Evolutionary conservation across 2,797 vertebrate species (phyloP).

Genomic region (Ambastaia sidthimunki): DNA sequence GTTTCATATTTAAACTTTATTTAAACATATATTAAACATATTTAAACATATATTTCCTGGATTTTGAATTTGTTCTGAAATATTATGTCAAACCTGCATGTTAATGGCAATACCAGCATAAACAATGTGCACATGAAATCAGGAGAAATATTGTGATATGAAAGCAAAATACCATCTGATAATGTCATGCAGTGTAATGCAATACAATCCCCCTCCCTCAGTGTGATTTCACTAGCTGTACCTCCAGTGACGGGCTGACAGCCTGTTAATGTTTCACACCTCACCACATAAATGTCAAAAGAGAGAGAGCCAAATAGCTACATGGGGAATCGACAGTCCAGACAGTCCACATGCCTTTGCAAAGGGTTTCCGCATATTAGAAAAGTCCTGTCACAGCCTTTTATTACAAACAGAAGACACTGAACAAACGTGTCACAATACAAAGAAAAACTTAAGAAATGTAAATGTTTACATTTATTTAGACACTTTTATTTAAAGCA

Average conservation of each 20-base stretch:
- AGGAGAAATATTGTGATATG: not conserved
- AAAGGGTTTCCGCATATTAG: slow-evolving; percentile 12
- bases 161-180: slow-evolving; percentile 13
- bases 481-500: too few species aligned
- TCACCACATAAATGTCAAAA: slow-evolving; percentile 54
- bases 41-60: not conserved
- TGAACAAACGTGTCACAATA: slow-evolving; percentile 36
- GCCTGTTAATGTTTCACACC: slow-evolving; percentile 50
- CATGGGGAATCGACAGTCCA: slow-evolving; percentile 13
- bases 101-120: not conserved
- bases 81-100: slow-evolving; percentile 3
- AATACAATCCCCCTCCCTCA: slow-evolving; percentile 10
- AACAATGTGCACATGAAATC: not conserved
- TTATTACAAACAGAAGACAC: slow-evolving; percentile 28
- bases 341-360: not conserved
- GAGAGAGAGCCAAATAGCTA: slow-evolving; percentile 1
- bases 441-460: not conserved
- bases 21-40: too few species aligned
- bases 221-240: slow-evolving; percentile 3
- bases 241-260: slow-evolving; percentile 48
- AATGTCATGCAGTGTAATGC: slow-evolving; percentile 51
- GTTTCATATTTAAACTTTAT: too few species aligned
- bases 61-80: not conserved
- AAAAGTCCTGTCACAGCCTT: slow-evolving; percentile 22
- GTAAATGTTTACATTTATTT: too few species aligned